Conservation (phyloP, 2,113 vertebrate species). For the Mastomys natalensis region DNA sequence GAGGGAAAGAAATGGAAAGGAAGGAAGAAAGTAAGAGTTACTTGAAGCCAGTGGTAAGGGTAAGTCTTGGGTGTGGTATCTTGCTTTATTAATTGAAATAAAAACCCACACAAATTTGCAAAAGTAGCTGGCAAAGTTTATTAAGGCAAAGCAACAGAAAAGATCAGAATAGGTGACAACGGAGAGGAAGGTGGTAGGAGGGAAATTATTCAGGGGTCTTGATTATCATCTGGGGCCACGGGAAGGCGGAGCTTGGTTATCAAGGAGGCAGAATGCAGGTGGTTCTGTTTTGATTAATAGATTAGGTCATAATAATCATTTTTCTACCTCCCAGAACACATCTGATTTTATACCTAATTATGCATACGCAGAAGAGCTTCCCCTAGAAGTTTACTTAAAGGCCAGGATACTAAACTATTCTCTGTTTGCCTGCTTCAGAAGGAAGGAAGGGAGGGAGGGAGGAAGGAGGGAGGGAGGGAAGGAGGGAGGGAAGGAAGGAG, state of each 20-base stretch:
- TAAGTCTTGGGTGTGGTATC: background rate
- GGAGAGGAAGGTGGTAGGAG: background rate
- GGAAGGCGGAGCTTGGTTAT: background rate
- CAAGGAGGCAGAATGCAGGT: background rate
- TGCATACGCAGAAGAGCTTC: background rate
- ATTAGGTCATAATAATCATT: conserved; percentile 10
- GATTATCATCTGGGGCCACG: background rate
- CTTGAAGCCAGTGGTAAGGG: background rate
- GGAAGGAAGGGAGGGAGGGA: background rate
- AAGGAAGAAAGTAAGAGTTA: background rate
- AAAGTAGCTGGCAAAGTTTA: background rate
- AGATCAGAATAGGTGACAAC: background rate
- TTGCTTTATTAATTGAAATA: background rate
- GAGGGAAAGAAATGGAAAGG: no score
- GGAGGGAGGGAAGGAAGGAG: background rate
- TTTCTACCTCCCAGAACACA: background rate
- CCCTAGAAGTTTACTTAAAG: background rate
- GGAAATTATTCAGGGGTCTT: background rate
- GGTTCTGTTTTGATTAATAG: background rate
- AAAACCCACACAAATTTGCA: background rate
- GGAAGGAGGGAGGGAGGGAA: no score
- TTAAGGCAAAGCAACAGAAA: background rate
- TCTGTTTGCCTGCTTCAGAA: background rate
- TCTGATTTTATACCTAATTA: conserved; percentile 10
- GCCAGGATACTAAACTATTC: conserved; percentile 7